Evolutionary conservation across 1,140 invertebrate species (phyloP).

Genomic region (Plutomurus gul): DNA sequence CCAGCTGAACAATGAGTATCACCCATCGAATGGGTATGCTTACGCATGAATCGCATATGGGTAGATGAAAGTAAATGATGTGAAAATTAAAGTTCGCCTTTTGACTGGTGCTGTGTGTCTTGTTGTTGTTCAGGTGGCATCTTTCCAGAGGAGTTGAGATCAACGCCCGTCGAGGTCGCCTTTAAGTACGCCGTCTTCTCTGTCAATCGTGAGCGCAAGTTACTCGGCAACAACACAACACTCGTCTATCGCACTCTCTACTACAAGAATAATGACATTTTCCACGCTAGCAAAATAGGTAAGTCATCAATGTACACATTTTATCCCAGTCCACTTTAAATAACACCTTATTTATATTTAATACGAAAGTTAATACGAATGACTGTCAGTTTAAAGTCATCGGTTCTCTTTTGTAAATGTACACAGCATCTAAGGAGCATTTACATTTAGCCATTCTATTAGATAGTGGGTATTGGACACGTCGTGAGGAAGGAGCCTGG

Average conservation of each 20-base stretch:
- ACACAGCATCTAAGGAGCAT: no score
- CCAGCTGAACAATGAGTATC: no score
- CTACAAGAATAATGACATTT: conserved; percentile 82
- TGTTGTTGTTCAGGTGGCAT: conserved; percentile 76
- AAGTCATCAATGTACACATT: conserved; percentile 43
- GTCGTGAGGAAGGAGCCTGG: no score
- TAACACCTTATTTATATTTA: no score
- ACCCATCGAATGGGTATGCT: no score
- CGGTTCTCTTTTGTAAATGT: no score
- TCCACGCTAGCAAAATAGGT: conserved; percentile 91
- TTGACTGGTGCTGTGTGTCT: conserved; percentile 35
- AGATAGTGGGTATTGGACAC: no score
- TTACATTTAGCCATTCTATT: no score
- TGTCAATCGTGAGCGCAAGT: conserved; percentile 81
- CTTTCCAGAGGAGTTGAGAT: conserved; percentile 84
- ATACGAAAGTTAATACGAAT: no score
- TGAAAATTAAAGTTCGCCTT: no score
- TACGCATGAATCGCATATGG: not conserved
- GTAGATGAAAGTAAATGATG: not conserved
- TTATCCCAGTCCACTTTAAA: no score
- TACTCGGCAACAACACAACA: conserved; percentile 84
- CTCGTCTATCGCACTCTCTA: conserved; percentile 89
- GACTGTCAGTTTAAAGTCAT: no score
- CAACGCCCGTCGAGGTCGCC: conserved; percentile 79
- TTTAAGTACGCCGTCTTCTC: conserved; percentile 92